Conservation (phyloP, 1,140 invertebrate species). For the Aphelinus atriplicis region DNA sequence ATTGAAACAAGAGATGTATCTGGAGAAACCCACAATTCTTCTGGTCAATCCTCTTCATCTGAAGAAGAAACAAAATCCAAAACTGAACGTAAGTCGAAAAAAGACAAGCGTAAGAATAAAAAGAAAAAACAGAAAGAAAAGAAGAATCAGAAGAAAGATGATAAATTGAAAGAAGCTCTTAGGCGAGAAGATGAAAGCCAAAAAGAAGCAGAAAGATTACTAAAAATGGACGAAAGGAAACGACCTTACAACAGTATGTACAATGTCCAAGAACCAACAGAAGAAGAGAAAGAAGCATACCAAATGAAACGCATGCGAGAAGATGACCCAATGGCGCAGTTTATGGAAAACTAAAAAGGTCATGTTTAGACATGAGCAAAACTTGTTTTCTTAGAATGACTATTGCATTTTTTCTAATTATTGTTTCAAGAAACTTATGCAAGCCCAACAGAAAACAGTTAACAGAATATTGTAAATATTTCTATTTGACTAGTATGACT, state of each 20-base stretch:
- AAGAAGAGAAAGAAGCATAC: slow-evolving; percentile 94
- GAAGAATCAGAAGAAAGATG: slow-evolving; percentile 65
- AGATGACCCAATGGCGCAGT: slow-evolving; percentile 92
- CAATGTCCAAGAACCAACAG: slow-evolving; percentile 83
- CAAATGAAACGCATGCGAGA: slow-evolving; percentile 83
- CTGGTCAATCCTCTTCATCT: slow-evolving; percentile 26
- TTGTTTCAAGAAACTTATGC: too few species aligned
- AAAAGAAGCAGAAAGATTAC: slow-evolving; percentile 72
- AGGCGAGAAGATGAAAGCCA: slow-evolving; percentile 73
- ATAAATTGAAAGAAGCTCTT: slow-evolving; percentile 70
- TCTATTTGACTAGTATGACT: too few species aligned
- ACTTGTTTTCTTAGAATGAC: too few species aligned
- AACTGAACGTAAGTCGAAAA: slow-evolving; percentile 53
- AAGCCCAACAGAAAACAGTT: too few species aligned
- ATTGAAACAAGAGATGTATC: slow-evolving; percentile 18
- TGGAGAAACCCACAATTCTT: slow-evolving; percentile 41
- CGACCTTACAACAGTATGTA: slow-evolving; percentile 92
- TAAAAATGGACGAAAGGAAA: slow-evolving; percentile 87
- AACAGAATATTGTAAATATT: too few species aligned
- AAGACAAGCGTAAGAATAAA: slow-evolving; percentile 72
- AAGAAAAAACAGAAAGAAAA: slow-evolving; percentile 73
- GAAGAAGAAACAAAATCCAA: slow-evolving; percentile 52
- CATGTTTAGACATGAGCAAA: slow-evolving; percentile 2
- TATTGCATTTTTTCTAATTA: too few species aligned
- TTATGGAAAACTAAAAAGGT: slow-evolving; percentile 50